Evolutionary conservation across 1,140 invertebrate genomes (phyloP), one percentile per base, ranked within the genome.

Genomic region (Brachionus plicatilis): DNA sequence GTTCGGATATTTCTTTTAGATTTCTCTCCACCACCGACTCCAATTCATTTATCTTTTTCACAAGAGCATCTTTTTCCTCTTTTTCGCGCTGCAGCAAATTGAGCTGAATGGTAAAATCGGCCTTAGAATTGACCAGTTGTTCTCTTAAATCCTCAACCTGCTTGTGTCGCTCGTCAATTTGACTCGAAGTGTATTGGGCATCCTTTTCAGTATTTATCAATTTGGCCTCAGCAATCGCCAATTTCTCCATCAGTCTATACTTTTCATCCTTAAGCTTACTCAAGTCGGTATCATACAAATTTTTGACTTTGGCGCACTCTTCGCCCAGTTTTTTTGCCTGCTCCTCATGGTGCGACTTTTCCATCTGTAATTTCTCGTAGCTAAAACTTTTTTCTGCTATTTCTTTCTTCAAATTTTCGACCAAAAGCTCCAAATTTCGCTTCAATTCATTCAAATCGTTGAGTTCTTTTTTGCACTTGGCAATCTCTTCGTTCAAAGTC

Each of bases 361-460:
- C 79, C 3, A 68, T 41, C 9, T 33, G 20, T 29, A 82, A 27
- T 82, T 68, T 82, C 65, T 82, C 79, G 6, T 43, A 82, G 12
- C 9, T 43, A 14, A 82, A 43, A 43, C 41, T 82, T 37, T 82
- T 82, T 17, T 82, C 79, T 9, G 24, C 12, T 1, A 82, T 11
- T 68, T 82, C 37, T 65, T 41, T 60, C 20, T 82, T 60, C 20
- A 82, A 47, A 60, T 65, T 47, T 20, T 82, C 79, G 37, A 82
- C 65, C 14, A 45, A 20, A 4, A 45, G 20, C 37, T 82, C 53
- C n/a, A 82, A 68, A 37, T 65, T 65, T 20, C 43, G n/a, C n/a
- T 82, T 82, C 41, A 82, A 66, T n/a, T 82, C 79, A 9, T 82
- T 82, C 79, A 82, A 65, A 65, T 82, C 79, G 6, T 14, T 12